Evolutionary conservation across 1,140 invertebrate genomes (phyloP), one percentile per base, ranked within the genome.

Genomic region (Drosophila nasuta): DNA sequence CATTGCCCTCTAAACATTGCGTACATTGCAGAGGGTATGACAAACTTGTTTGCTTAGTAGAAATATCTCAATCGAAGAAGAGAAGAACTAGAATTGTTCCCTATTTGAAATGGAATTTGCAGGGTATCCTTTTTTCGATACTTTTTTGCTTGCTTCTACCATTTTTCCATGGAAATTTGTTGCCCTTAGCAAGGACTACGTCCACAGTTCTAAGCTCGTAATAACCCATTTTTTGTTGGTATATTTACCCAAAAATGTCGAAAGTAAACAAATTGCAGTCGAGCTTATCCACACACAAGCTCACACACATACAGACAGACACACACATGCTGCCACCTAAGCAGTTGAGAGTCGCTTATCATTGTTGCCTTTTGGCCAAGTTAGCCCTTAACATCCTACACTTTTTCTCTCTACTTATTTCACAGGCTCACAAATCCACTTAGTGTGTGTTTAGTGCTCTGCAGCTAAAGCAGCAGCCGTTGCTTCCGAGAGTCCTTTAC

Each of bases 211-310:
- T 88, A 82, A 91, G 83, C 89, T 82, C 56, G 74, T 88, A 87
- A 87, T 91, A 90, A 90, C 75, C 83, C 78, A 74, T 82, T 81
- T 72, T 79, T 83, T 72, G 15, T 60, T 30, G 65, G 73, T 77
- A 81, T 82, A 88, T 88, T 82, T 81, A 70, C 70, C 62, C 66
- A 88, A 89, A 91, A 74, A 48, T 83, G 88, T 91, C 88, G 88
- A 91, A 91, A 89, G 89, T 91, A 91, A 91, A 91, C 88, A 91
- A 91, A 91, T 91, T 91, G 89, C 85, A 89, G 77, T 77, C 65
- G 83, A 87, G 80, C 83, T 91, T 83, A 90, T 87, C 65, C 83
- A 67, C 72, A 75, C 48, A 51, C 35, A 25, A 25, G 10, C 35
- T 38, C 75, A 78, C 52, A 59, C 56, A 82, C 58, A 73, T 35